Base-by-base conservation (phyloP, 2,113 vertebrate genomes). In the Tichodroma muraria region DNA sequence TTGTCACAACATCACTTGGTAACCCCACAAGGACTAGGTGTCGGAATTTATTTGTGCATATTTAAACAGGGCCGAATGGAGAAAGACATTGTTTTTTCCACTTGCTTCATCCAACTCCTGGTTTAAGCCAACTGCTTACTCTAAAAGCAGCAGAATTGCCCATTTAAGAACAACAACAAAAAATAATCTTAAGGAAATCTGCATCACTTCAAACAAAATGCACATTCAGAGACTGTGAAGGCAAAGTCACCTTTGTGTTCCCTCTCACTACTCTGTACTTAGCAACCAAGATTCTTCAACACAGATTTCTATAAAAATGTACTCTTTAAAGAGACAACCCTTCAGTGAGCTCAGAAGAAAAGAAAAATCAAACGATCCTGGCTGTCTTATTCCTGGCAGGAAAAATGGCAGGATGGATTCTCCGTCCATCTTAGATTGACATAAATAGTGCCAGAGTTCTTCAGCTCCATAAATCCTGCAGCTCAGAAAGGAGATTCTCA, bases 341-440 rank as follows among this genome's bases (percentile, higher is more conserved):
- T 63, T 59, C 38, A 52, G 13, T 3, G 42, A 70, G 33, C 45
- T 44, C 30, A 69, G 42, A 54, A 87, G 33, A 19, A 75, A 37
- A 73, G 27, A 38, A 19, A 25, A 18, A 73, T 15, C 54, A 30
- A n/a, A 5, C 8, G 12, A 50, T 33, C 47, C 87, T 59, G 24
- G 50, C 23, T 63, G 82, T 60, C 42, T 79, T 69, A 52, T 7
- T 84, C 38, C 86, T 89, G 77, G 78, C 89, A 83, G 10, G 4
- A 88, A 82, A 89, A 88, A 91, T 70, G 81, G 83, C 44, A 89
- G 89, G 77, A 91, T 57, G 92, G 80, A 90, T 90, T 77, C 90
- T 90, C 88, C 80, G 6, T 92, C 96, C 93, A 96, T 95, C 80
- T 96, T 93, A 89, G 81, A 85, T 27, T 76, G 78, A 83, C 76